phyloP scores from a whole-genome alignment of 2,797 vertebrate species.

The Nasua narica region DNA sequence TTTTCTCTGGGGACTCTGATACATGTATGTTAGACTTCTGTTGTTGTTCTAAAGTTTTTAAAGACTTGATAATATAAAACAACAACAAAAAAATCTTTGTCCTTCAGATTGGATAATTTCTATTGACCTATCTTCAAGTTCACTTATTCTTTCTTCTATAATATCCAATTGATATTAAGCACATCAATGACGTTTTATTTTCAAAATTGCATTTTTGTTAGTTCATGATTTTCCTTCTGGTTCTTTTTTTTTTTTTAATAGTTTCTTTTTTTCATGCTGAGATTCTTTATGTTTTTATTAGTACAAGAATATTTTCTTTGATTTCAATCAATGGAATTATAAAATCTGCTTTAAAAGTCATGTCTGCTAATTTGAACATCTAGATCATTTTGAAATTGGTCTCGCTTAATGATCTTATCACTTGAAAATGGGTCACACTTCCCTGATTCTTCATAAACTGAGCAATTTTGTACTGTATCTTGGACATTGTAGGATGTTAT shows the following conservation, averaged over 20 bases:
- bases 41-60: not conserved
- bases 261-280: not conserved
- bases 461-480: not conserved
- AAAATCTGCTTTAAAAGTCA: not conserved
- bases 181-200: not conserved
- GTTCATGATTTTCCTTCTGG: not conserved
- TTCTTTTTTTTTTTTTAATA: not conserved
- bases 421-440: conserved; percentile 1
- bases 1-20: not conserved
- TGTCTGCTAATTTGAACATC: not conserved
- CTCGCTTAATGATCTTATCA: not conserved
- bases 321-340: not conserved
- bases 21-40: not conserved
- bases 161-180: not conserved
- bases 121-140: not conserved
- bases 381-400: not conserved
- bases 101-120: not conserved
- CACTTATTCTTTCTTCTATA: not conserved
- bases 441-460: not conserved
- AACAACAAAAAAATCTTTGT: not conserved
- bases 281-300: not conserved
- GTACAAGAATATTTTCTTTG: not conserved
- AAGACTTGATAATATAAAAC: not conserved
- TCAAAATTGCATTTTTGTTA: not conserved
- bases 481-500: not conserved